These are phyloP conservation scores for Podilymbus podiceps DNA, from an alignment of 2,113 vertebrate species.

Conservation along the genomic window DNA sequence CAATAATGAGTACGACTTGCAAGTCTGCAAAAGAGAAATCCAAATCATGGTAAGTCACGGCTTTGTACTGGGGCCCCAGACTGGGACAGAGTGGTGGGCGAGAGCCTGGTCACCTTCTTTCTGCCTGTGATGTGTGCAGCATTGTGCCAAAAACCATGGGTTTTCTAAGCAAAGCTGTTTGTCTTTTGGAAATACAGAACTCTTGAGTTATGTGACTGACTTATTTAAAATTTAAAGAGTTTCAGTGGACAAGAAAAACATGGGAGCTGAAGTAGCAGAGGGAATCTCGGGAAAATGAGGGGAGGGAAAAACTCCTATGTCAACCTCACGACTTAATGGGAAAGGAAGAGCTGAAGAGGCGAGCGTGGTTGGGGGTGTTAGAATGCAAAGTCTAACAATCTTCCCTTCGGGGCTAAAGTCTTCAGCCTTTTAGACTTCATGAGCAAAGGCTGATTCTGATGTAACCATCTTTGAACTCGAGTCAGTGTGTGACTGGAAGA, in stretches of 20 bases:
- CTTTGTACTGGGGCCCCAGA: rapidly evolving
- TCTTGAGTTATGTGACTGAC: rapidly evolving
- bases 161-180: neutral
- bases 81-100: neutral
- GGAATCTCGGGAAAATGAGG: neutral
- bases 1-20: constrained; percentile 94
- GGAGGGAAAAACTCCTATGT: neutral
- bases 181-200: neutral
- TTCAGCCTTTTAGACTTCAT: neutral
- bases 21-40: constrained; percentile 96
- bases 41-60: constrained; percentile 92
- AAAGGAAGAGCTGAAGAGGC: neutral
- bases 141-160: rapidly evolving
- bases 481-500: neutral
- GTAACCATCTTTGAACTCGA: neutral
- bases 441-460: neutral
- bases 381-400: neutral
- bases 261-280: neutral
- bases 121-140: neutral
- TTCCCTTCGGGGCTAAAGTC: neutral
- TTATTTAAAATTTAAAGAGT: neutral
- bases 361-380: neutral
- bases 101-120: neutral
- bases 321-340: neutral
- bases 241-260: neutral